Evolutionary conservation across 2,888 invertebrate species (phyloP), one percentile per base, ranked within the genome.

Genomic region (Aricia artaxerxes): DNA sequence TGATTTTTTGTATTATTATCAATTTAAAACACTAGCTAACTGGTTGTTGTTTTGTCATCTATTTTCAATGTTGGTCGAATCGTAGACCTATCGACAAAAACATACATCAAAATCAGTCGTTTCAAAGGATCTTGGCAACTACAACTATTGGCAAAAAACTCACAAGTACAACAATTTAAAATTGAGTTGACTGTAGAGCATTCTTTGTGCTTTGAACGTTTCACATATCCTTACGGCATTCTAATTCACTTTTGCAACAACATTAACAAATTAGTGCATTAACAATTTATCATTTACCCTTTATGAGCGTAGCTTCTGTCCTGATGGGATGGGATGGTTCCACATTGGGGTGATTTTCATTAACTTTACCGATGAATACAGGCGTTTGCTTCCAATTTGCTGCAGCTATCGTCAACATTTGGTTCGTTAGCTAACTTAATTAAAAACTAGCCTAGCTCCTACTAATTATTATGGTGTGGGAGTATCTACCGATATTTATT

Each of bases 331-430:
- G 57, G 83, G 38, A 78, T 79, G 78, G 24, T 75, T 79, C 78
- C 87, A 87, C 85, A 88, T 88, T 89, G 87, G 91, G 92, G 90
- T 84, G 88, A 91, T 87, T 91, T 93, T 92, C 92, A 94, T 93
- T 93, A 93, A 92, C 91, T 93, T 92, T 90, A 57, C 89, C 91
- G 88, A 92, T 92, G 91, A 92, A 91, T 92, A 89, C 89, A 90
- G 85, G 88, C 90, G 89, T 90, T 91, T 90, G 90, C 90, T 88
- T 92, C 88, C 87, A 90, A 90, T 90, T 90, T 90, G 86, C 85
- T 81, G 80, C 88, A 87, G 87, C 83, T 83, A 81, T 90, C 79
- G 81, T 79, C 83, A 93, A 92, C 93, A 85, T 89, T 91, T 86
- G 83, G 85, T 82, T 73, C 64, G 60, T 73, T 31, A 73, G 57